Conservation (phyloP, 2,113 vertebrate species). For the Neoarius graeffei region DNA sequence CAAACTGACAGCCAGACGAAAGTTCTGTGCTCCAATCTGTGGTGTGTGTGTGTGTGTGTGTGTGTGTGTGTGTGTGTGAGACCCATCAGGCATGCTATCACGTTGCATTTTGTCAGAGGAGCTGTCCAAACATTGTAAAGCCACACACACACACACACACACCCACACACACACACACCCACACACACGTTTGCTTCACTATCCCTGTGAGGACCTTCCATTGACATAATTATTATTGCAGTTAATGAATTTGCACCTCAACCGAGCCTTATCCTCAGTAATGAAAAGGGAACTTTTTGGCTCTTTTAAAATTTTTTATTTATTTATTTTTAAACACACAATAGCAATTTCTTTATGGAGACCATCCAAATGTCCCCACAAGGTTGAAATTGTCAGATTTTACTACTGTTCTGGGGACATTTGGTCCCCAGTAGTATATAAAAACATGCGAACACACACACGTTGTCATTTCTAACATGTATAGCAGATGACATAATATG, state of each 20-base stretch:
- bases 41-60: conserved; percentile 2
- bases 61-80: conserved; percentile 4
- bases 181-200: not conserved
- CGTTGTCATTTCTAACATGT: not conserved
- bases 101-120: conserved; percentile 46
- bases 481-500: not conserved
- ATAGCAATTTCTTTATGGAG: no score
- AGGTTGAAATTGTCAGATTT: no score
- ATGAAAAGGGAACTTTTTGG: no score
- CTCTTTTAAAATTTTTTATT: no score
- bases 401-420: no score
- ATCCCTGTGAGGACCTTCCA: no score
- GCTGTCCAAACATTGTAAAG: conserved; percentile 51
- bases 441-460: not conserved
- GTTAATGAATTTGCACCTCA: no score
- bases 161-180: not conserved
- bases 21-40: not conserved
- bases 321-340: no score
- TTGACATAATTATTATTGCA: no score
- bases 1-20: not conserved
- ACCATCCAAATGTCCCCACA: no score
- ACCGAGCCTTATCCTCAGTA: no score
- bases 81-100: conserved; percentile 40
- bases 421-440: not conserved
- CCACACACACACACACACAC: not conserved